phyloP scores from a whole-genome alignment of 2,797 vertebrate species.

The Megaceryle alcyon region DNA sequence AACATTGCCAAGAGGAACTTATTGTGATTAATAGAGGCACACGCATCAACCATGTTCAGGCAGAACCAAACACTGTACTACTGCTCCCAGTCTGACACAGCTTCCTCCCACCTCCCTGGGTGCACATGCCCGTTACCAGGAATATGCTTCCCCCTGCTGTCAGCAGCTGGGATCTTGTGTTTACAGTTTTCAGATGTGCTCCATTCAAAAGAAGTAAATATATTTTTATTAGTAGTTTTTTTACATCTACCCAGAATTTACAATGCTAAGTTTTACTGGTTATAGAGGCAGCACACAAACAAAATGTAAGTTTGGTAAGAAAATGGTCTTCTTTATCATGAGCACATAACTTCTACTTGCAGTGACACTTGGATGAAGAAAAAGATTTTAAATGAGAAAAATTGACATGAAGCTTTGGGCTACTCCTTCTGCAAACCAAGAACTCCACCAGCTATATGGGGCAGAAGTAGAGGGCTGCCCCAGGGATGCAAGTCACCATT shows the following conservation, averaged over 20 bases:
- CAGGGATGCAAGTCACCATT: background rate
- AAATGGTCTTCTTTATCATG: background rate
- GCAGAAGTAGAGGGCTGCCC: background rate
- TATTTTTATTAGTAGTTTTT: no score
- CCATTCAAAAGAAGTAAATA: background rate
- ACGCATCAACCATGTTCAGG: constrained; percentile 73
- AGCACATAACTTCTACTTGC: background rate
- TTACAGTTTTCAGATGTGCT: constrained; percentile 43
- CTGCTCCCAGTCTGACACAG: constrained; percentile 51
- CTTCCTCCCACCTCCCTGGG: constrained; percentile 2
- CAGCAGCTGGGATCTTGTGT: constrained; percentile 36
- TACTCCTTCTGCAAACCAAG: background rate
- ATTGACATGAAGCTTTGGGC: background rate
- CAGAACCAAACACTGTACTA: constrained; percentile 55
- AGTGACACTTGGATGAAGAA: background rate
- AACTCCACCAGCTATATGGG: background rate
- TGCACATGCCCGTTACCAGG: constrained; percentile 12
- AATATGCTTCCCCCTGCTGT: constrained; percentile 84
- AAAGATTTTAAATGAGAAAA: background rate
- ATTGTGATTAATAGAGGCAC: constrained; percentile 82
- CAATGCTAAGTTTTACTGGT: background rate
- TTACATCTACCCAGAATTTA: background rate
- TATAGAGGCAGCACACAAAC: background rate
- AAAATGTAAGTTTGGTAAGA: background rate
- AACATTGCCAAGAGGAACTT: constrained; percentile 87